phyloP scores from a whole-genome alignment of 2,888 invertebrate species.

The Disparrhopalites patrizii region DNA sequence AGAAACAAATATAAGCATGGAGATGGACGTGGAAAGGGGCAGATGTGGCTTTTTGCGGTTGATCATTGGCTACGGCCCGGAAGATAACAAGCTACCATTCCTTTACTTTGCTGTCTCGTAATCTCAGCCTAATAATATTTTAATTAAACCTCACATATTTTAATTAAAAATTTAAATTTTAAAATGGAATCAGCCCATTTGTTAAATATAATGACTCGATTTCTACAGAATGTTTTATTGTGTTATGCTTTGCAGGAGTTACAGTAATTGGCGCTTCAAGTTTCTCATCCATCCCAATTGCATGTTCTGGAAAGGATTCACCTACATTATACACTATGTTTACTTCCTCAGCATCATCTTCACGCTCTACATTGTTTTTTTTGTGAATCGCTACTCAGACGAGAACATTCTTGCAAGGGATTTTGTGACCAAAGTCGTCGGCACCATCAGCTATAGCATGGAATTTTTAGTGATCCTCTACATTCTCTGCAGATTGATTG shows the following conservation, averaged over 20 bases:
- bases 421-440: not conserved
- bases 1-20: constrained; percentile 1
- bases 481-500: constrained; percentile 33
- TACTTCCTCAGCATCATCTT: not conserved
- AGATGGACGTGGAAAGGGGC: not conserved
- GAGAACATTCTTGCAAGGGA: not conserved
- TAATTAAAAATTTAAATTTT: not conserved
- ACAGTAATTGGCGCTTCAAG: constrained; percentile 1
- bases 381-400: not conserved
- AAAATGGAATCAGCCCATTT: no score
- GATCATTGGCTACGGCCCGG: constrained; percentile 27
- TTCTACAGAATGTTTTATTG: no score
- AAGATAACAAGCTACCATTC: constrained; percentile 37
- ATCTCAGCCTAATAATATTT: not conserved
- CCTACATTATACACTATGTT: constrained; percentile 2
- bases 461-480: constrained; percentile 24
- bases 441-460: not conserved
- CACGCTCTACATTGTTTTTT: not conserved
- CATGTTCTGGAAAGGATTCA: constrained; percentile 18
- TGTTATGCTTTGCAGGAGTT: not conserved
- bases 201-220: no score
- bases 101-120: constrained; percentile 33
- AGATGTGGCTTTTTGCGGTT: not conserved
- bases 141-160: not conserved
- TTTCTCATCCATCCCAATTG: constrained; percentile 42